These are phyloP conservation scores for Pristionchus entomophagus DNA, from an alignment of 2,888 invertebrate genomes.

Conservation along the genomic window DNA sequence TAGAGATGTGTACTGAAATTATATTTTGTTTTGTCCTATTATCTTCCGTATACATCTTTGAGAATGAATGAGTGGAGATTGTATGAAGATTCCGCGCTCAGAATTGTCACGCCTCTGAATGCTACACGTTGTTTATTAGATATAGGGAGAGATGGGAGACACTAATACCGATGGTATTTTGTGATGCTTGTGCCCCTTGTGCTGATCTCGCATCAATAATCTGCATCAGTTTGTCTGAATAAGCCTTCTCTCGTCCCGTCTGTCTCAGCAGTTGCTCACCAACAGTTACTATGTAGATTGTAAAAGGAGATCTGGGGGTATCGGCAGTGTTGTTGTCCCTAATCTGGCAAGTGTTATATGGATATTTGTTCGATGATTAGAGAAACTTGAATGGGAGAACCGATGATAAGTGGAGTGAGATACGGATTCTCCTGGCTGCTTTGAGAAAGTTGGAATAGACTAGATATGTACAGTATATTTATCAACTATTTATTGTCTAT, in stretches of 20 bases:
- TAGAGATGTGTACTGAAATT: neutral
- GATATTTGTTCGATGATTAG: neutral
- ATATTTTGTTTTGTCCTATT: no score
- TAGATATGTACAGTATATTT: neutral
- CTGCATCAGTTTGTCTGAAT: neutral
- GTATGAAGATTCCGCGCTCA: neutral
- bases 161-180: neutral
- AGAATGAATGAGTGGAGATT: neutral
- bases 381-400: neutral
- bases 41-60: neutral
- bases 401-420: neutral
- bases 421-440: neutral
- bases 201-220: neutral
- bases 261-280: neutral
- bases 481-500: neutral
- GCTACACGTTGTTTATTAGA: no score
- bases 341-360: neutral
- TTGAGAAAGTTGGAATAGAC: neutral
- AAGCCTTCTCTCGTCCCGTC: no score
- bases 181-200: neutral
- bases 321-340: neutral
- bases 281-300: constrained; percentile 24
- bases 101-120: constrained; percentile 13
- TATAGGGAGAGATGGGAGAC: no score
- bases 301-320: neutral